phyloP scores from a whole-genome alignment of 1,140 invertebrate genomes.

The Drosophila pruinosa region DNA sequence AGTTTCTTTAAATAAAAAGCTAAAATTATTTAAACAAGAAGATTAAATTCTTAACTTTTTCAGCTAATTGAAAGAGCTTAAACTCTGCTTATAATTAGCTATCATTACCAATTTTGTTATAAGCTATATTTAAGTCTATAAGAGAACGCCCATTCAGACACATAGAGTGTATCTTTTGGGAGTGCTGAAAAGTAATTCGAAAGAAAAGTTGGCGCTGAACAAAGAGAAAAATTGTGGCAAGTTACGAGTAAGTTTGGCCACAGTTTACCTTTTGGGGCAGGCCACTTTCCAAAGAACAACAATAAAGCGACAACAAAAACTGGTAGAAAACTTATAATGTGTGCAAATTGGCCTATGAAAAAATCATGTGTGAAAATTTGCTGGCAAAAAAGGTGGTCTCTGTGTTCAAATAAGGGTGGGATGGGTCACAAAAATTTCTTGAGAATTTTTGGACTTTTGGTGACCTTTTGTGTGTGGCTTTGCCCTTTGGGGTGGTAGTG shows the following conservation, averaged over 20 bases:
- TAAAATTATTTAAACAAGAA: background rate
- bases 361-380: constrained; percentile 73
- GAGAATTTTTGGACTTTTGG: background rate
- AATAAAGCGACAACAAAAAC: background rate
- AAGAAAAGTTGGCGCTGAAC: background rate
- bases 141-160: background rate
- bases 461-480: constrained; percentile 39
- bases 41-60: background rate
- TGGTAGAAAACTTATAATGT: constrained; percentile 63
- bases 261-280: constrained; percentile 35
- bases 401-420: background rate
- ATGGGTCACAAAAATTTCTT: constrained; percentile 12
- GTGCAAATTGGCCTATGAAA: constrained; percentile 76
- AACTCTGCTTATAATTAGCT: background rate
- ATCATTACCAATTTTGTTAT: background rate
- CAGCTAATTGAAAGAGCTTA: background rate
- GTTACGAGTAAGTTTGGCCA: constrained; percentile 4
- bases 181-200: background rate
- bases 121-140: too few relatives aligned
- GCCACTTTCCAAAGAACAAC: constrained; percentile 18
- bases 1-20: background rate
- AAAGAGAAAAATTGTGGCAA: constrained; percentile 23
- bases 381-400: constrained; percentile 5
- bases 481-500: background rate
- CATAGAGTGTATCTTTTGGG: background rate